Evolutionary conservation across 2,888 invertebrate genomes (phyloP), one percentile per base, ranked within the genome.

Genomic region (Lasioglossum zephyrum): DNA sequence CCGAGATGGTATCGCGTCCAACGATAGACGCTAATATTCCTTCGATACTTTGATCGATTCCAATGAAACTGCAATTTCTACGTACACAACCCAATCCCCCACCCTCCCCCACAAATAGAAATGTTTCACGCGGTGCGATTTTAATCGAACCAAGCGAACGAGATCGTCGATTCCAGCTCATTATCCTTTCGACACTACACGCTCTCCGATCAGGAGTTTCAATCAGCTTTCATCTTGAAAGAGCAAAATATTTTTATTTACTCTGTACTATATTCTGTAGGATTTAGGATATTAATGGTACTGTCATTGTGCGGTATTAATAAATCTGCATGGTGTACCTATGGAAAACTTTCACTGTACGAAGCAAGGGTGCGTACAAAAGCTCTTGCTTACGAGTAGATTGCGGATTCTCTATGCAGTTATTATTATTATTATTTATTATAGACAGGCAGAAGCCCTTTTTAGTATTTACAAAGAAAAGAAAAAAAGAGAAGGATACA

Each of bases 1-100:
- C 36, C 69, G 18, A 72, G 18, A 72, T 26, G 60, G 26, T 41
- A 77, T 57, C 53, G 60, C 79, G 57, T 73, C 0, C 9, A 16
- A 60, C 73, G 41, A 75, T 79, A 63, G 70, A 26, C 41, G 41
- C 39, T 53, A 47, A 63, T 66, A 74, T 63, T 47, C 60, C 44
- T 41, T 44, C 47, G 69, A 57, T n/a, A 78, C 72, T 77, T 83
- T 74, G 81, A 77, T 83, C 86, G 44, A 22, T 66, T 39, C 76
- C 60, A 77, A 88, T 75, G 69, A 82, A 86, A 84, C 75, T 82
- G 76, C 81, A 57, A 80, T 84, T 77, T 87, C 81, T 79, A 79
- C 73, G 82, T 66, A 57, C 49, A 74, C 66, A 13, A 41, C 49
- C 69, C 66, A 13, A 41, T n/a, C 44, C 41, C 44, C 22, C 53